Base-by-base conservation (phyloP, 1,140 invertebrate species). In the Drosophila saltans region DNA sequence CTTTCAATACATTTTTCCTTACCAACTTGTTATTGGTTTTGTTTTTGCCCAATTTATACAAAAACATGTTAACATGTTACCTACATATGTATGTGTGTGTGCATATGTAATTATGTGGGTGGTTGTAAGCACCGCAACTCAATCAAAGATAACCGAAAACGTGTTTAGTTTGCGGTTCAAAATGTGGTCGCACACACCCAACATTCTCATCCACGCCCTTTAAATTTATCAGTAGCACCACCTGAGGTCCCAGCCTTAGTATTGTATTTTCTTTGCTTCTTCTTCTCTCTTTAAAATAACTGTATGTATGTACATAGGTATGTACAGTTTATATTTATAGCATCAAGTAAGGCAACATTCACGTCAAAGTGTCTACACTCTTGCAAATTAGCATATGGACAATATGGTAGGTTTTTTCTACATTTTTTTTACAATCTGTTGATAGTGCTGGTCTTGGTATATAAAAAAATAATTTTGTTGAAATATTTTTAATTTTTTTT, bases 121-220 rank as follows among this genome's bases (percentile, higher is more conserved):
- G 59, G 65, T 45, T 16, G 39, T 36, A 58, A 43, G 39, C n/a
- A 64, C 60, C 40, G 48, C 21, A 52, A 26, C 45, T 52, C 9
- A 52, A 52, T 52, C 45, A 24, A 52, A 68, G 48, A 67, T 41
- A 74, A 65, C 56, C 70, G n/a, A 68, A 71, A 75, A 80, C 71
- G 60, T 75, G 72, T 71, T 59, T 80, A 75, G 64, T 72, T 81
- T 72, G 77, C 43, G 76, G 78, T 58, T 80, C 52, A 24, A 69
- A 43, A 41, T 66, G 58, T 68, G 66, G 68, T 72, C 56, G 16
- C 16, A 30, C 52, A 71, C 40, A 39, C 65, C 63, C 52, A 36
- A 36, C 40, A 28, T 21, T 11, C 57, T 11, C 10, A 21, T 3
- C 21, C 21, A 1, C 3, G 3, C 7, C 36, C 41, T 36, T 36